Evolutionary conservation across 2,888 invertebrate genomes (phyloP).

Genomic region (Ormia ochracea): DNA sequence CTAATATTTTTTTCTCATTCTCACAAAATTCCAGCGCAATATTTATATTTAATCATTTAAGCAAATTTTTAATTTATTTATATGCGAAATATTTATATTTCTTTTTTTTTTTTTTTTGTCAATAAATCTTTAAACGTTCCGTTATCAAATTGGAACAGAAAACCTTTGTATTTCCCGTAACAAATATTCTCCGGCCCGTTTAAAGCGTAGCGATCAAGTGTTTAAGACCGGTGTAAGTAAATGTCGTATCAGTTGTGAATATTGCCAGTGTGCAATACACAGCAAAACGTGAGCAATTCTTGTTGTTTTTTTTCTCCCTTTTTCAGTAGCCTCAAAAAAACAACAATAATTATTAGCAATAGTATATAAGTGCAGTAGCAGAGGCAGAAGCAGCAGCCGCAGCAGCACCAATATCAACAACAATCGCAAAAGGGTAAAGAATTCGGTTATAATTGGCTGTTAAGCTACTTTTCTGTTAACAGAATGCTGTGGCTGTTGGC

Average conservation of each 20-base stretch:
- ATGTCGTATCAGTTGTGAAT: slow-evolving; percentile 53
- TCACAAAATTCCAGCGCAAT: slow-evolving; percentile 1
- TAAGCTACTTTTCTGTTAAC: neutral
- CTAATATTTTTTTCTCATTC: neutral
- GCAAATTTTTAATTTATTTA: slow-evolving; percentile 11
- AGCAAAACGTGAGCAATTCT: slow-evolving; percentile 55
- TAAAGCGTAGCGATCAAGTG: slow-evolving; percentile 73
- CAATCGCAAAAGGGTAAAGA: slow-evolving; percentile 30
- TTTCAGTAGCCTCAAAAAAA: slow-evolving; percentile 25
- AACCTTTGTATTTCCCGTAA: slow-evolving; percentile 8
- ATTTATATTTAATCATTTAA: neutral
- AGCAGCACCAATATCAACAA: slow-evolving; percentile 41
- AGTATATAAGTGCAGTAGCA: neutral
- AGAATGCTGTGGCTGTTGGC: neutral
- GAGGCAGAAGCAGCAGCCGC: slow-evolving; percentile 49
- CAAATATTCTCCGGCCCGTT: slow-evolving; percentile 58
- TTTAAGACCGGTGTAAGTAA: slow-evolving; percentile 65
- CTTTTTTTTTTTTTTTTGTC: neutral
- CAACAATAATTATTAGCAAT: slow-evolving; percentile 40
- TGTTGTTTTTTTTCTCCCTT: neutral
- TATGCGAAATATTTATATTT: neutral
- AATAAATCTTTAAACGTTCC: neutral
- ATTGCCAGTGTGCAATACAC: slow-evolving; percentile 36
- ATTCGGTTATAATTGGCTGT: slow-evolving; percentile 34
- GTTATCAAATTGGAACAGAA: slow-evolving; percentile 16